A percentile compares a stretch with the other conserved stretches of the same genome.
Conservation (phyloP, 2,888 invertebrate species). For the Synergus itoensis region DNA sequence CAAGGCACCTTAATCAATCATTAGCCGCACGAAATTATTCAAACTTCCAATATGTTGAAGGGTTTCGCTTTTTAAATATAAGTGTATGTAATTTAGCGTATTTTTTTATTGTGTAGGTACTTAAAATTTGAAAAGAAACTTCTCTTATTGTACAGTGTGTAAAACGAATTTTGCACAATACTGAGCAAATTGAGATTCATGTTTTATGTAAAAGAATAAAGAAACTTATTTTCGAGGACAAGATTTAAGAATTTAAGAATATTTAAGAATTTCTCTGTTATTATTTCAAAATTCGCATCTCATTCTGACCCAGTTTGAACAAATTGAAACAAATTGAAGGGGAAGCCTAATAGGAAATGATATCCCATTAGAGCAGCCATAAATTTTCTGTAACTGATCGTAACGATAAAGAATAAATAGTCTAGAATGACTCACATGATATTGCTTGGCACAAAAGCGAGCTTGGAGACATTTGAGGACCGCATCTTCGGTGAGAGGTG, state of each 20-base stretch:
- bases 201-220: too few relatives aligned
- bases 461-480: constrained; percentile 94
- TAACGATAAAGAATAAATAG: constrained; percentile 8
- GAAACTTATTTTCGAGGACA: too few relatives aligned
- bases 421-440: constrained; percentile 85
- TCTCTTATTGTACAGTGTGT: not conserved
- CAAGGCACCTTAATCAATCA: constrained; percentile 3
- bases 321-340: not conserved
- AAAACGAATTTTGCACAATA: not conserved
- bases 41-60: not conserved
- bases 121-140: not conserved
- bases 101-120: too few relatives aligned
- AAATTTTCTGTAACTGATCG: not conserved
- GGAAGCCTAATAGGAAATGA: not conserved
- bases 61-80: not conserved
- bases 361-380: not conserved
- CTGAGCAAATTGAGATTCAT: too few relatives aligned
- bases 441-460: constrained; percentile 91
- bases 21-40: not conserved
- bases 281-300: not conserved
- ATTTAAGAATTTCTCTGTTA: too few relatives aligned
- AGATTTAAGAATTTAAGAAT: too few relatives aligned
- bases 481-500: constrained; percentile 96
- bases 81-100: not conserved
- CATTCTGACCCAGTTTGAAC: not conserved